Base-by-base conservation (phyloP, 2,797 vertebrate genomes). In the Phataginus tricuspis region DNA sequence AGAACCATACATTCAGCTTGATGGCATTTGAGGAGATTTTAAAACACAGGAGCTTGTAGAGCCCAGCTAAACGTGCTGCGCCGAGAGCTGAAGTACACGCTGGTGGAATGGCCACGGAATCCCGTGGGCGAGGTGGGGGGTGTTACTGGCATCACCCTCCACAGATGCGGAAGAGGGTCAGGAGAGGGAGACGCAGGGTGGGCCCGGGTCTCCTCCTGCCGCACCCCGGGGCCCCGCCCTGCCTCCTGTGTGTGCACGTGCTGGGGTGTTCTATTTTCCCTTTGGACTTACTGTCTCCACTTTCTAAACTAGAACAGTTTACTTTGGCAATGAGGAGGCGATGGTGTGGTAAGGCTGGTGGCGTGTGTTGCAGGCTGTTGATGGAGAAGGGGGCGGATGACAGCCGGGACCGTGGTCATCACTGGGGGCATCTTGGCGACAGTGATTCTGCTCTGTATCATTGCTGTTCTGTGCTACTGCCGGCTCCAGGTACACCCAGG, bases 371-470 rank as follows among this genome's bases (percentile, higher is more conserved):
- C 98, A 99, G 99, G 99, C 97, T 99, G 99, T 99, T 99, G 98
- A 99, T 99, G 99, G 99, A 99, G 99, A 99, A 98, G 97, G 98
- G 99, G 99, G 99, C 99, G 99, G 99, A 99, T 99, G 99, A 99
- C 99, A 99, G 99, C 99, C 98, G 99, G 99, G 98, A 99, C 99
- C 5, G 99, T 99, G 99, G 99, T 99, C 98, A 99, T 99, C 99
- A 99, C 99, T 98, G 99, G 99, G 97, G 99, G 99, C 99, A 99
- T 99, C 99, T 99, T 99, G 99, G 99, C 99, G 68, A 99, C 99
- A 96, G 99, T 99, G 97, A 99, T 99, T 97, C 98, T 99, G 88
- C 98, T 99, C 63, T 99, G 99, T 97, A 99, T 99, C 96, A 99
- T 99, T 14, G 99, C 99, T 0, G 99, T 99, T 74, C 99, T 99